Percentiles rank a stretch among this genome's conserved stretches.
These are phyloP conservation scores for Urosaurus nigricauda DNA, from an alignment of 2,797 vertebrate genomes.

Conservation along the genomic window DNA sequence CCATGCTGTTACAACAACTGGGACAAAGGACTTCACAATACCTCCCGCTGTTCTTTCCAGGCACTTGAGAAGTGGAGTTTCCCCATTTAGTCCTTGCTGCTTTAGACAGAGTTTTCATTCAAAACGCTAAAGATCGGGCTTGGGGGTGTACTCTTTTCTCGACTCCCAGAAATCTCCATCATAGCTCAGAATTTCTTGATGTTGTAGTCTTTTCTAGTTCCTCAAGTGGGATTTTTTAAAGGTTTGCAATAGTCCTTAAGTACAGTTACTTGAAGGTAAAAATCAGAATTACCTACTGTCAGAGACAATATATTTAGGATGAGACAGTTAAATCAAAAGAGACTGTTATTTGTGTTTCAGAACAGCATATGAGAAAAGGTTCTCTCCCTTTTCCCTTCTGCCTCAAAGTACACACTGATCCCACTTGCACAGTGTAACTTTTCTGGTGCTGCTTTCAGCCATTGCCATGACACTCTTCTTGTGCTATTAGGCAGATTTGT, in stretches of 20 bases:
- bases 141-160: not conserved
- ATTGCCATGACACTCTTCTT: not conserved
- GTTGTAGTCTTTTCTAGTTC: not conserved
- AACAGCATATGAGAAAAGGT: too few species aligned
- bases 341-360: not conserved
- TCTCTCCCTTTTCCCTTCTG: not conserved
- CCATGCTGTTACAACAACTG: not conserved
- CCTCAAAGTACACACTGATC: not conserved
- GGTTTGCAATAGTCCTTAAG: not conserved
- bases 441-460: not conserved
- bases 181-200: not conserved
- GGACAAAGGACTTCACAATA: constrained; percentile 15
- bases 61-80: not conserved
- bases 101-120: not conserved
- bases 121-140: not conserved
- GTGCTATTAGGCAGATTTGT: not conserved
- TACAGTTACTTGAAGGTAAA: not conserved
- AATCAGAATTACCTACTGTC: not conserved
- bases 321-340: not conserved
- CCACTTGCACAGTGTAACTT: not conserved
- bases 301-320: not conserved
- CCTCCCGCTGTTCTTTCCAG: not conserved
- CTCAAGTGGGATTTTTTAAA: not conserved
- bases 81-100: not conserved
- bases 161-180: not conserved